These are phyloP conservation scores for Neodiprion virginianus DNA, from an alignment of 1,140 invertebrate species.

Conservation along the genomic window DNA sequence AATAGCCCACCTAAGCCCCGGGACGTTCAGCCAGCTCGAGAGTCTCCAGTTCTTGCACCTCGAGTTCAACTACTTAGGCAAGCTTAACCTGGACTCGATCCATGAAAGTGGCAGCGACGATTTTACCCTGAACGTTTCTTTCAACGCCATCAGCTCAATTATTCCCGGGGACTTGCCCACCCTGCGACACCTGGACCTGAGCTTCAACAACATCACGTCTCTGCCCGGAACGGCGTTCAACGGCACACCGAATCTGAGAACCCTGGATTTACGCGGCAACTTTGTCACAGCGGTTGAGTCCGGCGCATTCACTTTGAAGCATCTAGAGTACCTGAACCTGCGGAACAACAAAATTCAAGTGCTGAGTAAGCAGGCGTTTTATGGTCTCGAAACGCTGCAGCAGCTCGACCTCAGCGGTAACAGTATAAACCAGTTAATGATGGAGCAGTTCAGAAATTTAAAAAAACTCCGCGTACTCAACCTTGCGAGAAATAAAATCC, in stretches of 20 bases:
- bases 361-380: conserved; percentile 78
- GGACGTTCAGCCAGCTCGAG: conserved; percentile 70
- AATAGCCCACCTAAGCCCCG: conserved; percentile 73
- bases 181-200: conserved; percentile 71
- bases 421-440: conserved; percentile 75
- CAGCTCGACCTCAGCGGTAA: conserved; percentile 83
- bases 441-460: conserved; percentile 83
- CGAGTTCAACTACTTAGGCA: conserved; percentile 54
- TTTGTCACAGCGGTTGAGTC: conserved; percentile 55
- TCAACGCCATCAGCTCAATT: conserved; percentile 51
- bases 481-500: conserved; percentile 77
- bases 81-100: conserved; percentile 50
- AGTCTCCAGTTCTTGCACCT: conserved; percentile 54
- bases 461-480: conserved; percentile 78
- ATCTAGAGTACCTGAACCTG: conserved; percentile 77
- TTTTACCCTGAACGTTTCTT: conserved; percentile 56
- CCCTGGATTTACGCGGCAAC: conserved; percentile 73
- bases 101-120: conserved; percentile 51
- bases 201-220: conserved; percentile 75
- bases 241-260: conserved; percentile 70
- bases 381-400: conserved; percentile 75
- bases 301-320: conserved; percentile 60
- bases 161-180: conserved; percentile 47
- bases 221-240: conserved; percentile 72
- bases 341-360: conserved; percentile 76